Conservation (phyloP, 1,140 invertebrate genomes). For the Pseudomyrmex flavicornis region DNA sequence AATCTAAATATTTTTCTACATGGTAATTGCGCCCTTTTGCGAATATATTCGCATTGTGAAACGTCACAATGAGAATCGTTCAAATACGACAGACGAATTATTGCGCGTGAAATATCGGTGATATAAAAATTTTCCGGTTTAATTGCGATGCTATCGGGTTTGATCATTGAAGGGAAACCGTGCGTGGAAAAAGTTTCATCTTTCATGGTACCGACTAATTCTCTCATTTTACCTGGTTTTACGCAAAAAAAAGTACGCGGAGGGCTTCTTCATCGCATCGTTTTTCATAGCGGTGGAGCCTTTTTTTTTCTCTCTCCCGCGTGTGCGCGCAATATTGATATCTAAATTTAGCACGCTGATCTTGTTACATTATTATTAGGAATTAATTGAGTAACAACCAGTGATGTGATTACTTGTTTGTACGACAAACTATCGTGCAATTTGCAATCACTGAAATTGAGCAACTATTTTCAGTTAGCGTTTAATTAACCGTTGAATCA, state of each 20-base stretch:
- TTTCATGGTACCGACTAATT: constrained; percentile 26
- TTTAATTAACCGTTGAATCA: constrained; percentile 9
- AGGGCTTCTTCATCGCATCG: not conserved
- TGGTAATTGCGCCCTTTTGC: not conserved
- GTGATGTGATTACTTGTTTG: constrained; percentile 38
- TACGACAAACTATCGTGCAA: constrained; percentile 19
- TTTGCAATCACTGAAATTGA: constrained; percentile 19
- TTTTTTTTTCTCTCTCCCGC: not conserved
- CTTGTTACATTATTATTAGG: constrained; percentile 1
- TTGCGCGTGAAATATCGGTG: not conserved
- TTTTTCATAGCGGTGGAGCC: not conserved
- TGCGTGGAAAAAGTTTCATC: constrained; percentile 1
- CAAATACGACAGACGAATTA: not conserved
- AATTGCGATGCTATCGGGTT: not conserved
- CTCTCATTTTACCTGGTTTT: not conserved
- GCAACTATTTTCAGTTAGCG: constrained; percentile 13
- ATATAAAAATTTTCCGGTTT: not conserved
- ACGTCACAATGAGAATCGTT: not conserved
- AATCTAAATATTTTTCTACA: constrained; percentile 23
- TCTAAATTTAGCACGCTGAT: constrained; percentile 12
- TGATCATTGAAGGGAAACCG: constrained; percentile 32
- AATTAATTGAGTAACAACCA: constrained; percentile 17
- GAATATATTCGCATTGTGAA: not conserved
- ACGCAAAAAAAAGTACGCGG: not conserved
- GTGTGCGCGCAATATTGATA: not conserved